Conservation (phyloP, 1,140 invertebrate species). For the Drosophila lini region DNA sequence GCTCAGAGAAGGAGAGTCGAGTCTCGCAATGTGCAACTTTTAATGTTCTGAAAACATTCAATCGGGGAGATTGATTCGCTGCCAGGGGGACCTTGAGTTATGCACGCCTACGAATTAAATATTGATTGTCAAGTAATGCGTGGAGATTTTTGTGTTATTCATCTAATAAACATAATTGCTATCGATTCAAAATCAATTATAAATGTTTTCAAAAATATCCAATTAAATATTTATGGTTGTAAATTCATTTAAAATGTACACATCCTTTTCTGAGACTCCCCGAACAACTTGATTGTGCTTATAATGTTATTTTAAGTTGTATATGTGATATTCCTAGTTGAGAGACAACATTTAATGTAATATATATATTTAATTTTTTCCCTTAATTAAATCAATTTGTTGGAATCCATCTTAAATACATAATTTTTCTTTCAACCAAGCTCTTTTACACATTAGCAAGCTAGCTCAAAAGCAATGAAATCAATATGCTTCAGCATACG, state of each 20-base stretch:
- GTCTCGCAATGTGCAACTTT: slow-evolving; percentile 37
- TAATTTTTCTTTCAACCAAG: not conserved
- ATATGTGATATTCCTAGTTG: too few relatives aligned
- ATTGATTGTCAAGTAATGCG: not conserved
- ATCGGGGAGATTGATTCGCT: slow-evolving; percentile 9
- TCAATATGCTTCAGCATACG: slow-evolving; percentile 5
- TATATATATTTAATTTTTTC: not conserved
- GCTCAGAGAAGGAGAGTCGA: slow-evolving; percentile 12
- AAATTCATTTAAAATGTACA: not conserved
- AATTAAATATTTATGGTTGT: not conserved
- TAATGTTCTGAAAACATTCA: slow-evolving; percentile 34
- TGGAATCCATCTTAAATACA: not conserved
- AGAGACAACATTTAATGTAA: not conserved
- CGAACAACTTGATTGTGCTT: too few relatives aligned
- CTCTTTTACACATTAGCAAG: slow-evolving; percentile 2
- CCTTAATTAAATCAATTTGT: not conserved
- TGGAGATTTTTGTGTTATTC: not conserved
- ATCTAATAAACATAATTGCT: not conserved
- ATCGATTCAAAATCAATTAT: not conserved
- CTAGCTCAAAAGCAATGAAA: not conserved
- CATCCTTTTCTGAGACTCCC: not conserved
- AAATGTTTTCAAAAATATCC: not conserved
- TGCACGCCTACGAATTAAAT: not conserved
- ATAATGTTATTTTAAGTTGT: too few relatives aligned
- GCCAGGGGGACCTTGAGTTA: not conserved